Evolutionary conservation across 1,140 invertebrate genomes (phyloP), one percentile per base, ranked within the genome.

Genomic region (Goniozus legneri): DNA sequence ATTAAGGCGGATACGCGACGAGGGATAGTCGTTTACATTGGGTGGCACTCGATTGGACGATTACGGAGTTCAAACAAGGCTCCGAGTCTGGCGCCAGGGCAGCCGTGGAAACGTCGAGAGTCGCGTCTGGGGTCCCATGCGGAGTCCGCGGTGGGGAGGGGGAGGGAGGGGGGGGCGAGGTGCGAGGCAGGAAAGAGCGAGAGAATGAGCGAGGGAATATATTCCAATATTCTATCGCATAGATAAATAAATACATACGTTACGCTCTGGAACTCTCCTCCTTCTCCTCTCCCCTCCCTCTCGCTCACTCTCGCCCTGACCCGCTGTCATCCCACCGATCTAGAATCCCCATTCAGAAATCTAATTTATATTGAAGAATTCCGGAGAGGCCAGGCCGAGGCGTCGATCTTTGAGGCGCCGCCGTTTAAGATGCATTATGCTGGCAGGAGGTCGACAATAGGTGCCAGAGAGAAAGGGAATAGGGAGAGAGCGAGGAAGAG

Each of bases 381-480:
- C 61, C 67, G 56, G 65, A 58, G 59, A 62, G 65, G 57, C 57
- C 54, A 60, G 52, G 50, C 53, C 52, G 61, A 70, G 67, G 72
- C 69, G 68, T 72, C 68, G 72, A 75, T 72, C 69, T 74, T 75
- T 73, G 68, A 74, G 73, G 73, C 73, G 73, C 73, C 73, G 71
- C 70, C 71, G 67, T 71, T 74, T 72, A 70, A 72, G 65, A 72
- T 75, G 71, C 73, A 75, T 74, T 74, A 73, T 73, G 64, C 65
- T 65, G 54, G 60, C 62, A 61, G 67, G 60, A 64, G 64, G 64
- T 67, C 69, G 64, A 69, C 65, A 71, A 70, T 71, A 63, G 63
- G 55, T 58, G 56, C 8, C 32, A 13, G n/a, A 33, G 32, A 14
- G 32, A 33, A 4, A 33, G 14, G 13, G 14, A 33, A 13, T 8